These are phyloP conservation scores for Drosophila triauraria DNA, from an alignment of 1,140 invertebrate genomes.

Conservation along the genomic window DNA sequence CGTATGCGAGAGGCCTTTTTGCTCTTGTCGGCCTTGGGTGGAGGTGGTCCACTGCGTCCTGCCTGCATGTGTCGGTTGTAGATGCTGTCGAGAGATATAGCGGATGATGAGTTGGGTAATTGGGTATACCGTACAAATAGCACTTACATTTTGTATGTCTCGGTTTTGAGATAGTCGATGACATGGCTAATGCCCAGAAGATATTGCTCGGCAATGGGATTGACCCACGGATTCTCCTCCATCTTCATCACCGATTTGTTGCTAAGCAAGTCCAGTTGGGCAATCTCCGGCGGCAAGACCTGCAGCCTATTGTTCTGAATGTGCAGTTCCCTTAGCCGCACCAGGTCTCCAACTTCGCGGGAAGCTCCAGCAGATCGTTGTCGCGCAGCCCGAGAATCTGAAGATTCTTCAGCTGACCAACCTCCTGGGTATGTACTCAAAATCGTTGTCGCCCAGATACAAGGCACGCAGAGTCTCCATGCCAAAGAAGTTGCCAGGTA, in stretches of 20 bases:
- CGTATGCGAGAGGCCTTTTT: slow-evolving; percentile 90
- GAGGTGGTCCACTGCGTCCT: slow-evolving; percentile 90
- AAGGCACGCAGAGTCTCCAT: slow-evolving; percentile 97
- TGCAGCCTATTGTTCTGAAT: slow-evolving; percentile 97
- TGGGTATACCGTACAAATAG: no score
- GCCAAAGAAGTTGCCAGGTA: slow-evolving; percentile 99
- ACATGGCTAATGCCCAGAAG: slow-evolving; percentile 97
- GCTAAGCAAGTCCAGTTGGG: slow-evolving; percentile 95
- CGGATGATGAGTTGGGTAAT: background rate
- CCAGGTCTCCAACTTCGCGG: slow-evolving; percentile 95
- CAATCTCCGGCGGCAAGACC: slow-evolving; percentile 96
- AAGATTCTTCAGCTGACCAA: slow-evolving; percentile 97
- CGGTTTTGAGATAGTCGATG: slow-evolving; percentile 96
- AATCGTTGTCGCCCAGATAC: slow-evolving; percentile 99
- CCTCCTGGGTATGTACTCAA: slow-evolving; percentile 96
- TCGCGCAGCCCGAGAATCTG: slow-evolving; percentile 97
- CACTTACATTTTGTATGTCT: slow-evolving; percentile 96
- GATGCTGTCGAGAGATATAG: slow-evolving; percentile 86
- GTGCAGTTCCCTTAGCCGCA: slow-evolving; percentile 94
- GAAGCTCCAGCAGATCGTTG: slow-evolving; percentile 97
- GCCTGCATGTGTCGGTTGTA: slow-evolving; percentile 91
- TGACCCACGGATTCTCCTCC: slow-evolving; percentile 99
- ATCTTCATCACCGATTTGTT: slow-evolving; percentile 97
- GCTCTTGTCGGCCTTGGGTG: slow-evolving; percentile 93
- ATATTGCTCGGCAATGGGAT: slow-evolving; percentile 97